These are phyloP conservation scores for Geococcyx californianus DNA, from an alignment of 2,113 vertebrate species.

Conservation along the genomic window DNA sequence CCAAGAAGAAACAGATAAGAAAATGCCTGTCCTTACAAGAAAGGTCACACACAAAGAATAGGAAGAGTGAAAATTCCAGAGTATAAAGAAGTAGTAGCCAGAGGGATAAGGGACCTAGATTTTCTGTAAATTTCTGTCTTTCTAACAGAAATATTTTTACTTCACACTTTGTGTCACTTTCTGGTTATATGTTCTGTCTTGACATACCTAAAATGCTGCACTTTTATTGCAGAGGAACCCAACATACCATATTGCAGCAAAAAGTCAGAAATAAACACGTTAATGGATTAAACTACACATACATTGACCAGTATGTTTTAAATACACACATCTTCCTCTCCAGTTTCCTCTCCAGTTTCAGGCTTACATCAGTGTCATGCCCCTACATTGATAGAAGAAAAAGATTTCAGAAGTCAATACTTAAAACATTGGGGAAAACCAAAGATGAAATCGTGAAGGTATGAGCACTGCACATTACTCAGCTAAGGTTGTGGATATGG, in stretches of 20 bases:
- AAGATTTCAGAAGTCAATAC: neutral
- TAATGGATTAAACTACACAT: neutral
- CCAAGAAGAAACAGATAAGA: constrained; percentile 62
- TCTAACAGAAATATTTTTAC: neutral
- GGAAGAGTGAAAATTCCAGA: neutral
- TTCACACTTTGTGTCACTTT: neutral
- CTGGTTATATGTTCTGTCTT: neutral
- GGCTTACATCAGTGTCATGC: neutral
- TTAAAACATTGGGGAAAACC: neutral
- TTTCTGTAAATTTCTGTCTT: neutral
- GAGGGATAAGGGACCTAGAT: neutral
- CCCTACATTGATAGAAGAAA: neutral
- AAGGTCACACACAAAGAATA: constrained; percentile 43
- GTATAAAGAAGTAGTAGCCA: neutral
- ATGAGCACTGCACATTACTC: neutral
- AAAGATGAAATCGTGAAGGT: neutral
- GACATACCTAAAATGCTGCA: neutral
- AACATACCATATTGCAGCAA: neutral
- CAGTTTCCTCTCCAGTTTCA: neutral
- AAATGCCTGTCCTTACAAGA: constrained; percentile 55
- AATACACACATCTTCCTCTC: neutral
- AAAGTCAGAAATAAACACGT: neutral
- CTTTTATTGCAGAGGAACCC: neutral
- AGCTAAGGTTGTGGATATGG: neutral
- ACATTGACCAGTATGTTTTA: neutral